phyloP scores from a whole-genome alignment of 2,113 vertebrate genomes.

The Oryctolagus cuniculus region DNA sequence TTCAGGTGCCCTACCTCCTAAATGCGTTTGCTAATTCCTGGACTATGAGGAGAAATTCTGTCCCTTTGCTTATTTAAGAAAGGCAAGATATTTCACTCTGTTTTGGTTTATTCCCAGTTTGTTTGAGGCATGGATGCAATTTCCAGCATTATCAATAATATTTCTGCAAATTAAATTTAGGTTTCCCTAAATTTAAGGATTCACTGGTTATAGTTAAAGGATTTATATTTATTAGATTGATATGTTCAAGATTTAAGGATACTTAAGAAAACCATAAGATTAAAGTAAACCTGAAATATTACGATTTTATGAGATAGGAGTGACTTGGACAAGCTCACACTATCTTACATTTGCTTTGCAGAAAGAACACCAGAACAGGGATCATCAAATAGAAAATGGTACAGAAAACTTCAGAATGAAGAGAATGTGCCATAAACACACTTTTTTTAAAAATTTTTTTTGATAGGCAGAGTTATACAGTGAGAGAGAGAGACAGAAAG shows the following conservation, averaged over 20 bases:
- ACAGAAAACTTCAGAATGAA: not conserved
- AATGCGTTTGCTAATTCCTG: not conserved
- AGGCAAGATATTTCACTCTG: not conserved
- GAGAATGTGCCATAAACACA: not conserved
- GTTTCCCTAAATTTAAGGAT: not conserved
- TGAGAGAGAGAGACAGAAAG: too few species aligned
- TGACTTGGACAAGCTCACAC: not conserved
- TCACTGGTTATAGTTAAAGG: not conserved
- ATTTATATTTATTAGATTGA: conserved; percentile 28
- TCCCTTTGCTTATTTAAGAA: not conserved
- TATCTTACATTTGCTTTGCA: conserved; percentile 37
- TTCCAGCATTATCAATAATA: conserved; percentile 6
- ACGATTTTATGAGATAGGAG: conserved; percentile 12
- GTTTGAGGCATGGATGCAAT: not conserved
- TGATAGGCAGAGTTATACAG: too few species aligned
- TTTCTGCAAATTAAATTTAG: conserved; percentile 40
- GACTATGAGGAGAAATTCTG: not conserved
- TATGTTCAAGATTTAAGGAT: conserved; percentile 43
- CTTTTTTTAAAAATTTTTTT: too few species aligned
- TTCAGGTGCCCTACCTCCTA: not conserved
- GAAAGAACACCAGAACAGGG: not conserved
- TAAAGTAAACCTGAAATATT: conserved; percentile 35
- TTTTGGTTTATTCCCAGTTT: not conserved
- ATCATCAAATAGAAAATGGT: not conserved
- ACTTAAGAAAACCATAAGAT: conserved; percentile 7